phyloP scores from a whole-genome alignment of 2,888 invertebrate genomes.

The Amblyteles armatorius region DNA sequence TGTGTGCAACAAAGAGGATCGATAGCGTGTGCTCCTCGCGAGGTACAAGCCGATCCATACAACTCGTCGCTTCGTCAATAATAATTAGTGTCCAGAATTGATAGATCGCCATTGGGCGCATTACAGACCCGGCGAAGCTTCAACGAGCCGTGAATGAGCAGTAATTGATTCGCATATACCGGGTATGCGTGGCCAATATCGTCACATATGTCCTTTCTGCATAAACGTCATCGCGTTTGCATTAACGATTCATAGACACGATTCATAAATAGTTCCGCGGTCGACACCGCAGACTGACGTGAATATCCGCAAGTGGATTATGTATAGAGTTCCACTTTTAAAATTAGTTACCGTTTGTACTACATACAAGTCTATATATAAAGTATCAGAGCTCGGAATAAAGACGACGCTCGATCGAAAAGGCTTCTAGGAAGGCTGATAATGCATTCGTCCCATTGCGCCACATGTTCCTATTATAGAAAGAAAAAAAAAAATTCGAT shows the following conservation, averaged over 20 bases:
- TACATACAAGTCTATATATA: slow-evolving; percentile 5
- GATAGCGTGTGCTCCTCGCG: not conserved
- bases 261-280: slow-evolving; percentile 41
- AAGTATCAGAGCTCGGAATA: not conserved
- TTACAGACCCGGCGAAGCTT: slow-evolving; percentile 41
- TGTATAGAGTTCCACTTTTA: slow-evolving; percentile 39
- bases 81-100: slow-evolving; percentile 43
- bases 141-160: slow-evolving; percentile 33
- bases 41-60: not conserved
- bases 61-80: slow-evolving; percentile 32
- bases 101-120: slow-evolving; percentile 37
- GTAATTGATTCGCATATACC: slow-evolving; percentile 48
- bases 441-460: slow-evolving; percentile 28
- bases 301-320: slow-evolving; percentile 22
- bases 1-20: not conserved
- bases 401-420: slow-evolving; percentile 30
- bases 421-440: slow-evolving; percentile 37
- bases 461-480: slow-evolving; percentile 23
- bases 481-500: slow-evolving; percentile 19
- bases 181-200: not conserved
- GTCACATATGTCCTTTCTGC: slow-evolving; percentile 40
- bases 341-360: slow-evolving; percentile 28
- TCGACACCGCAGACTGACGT: slow-evolving; percentile 21
- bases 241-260: slow-evolving; percentile 16
- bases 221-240: slow-evolving; percentile 25